Base-by-base conservation (phyloP, 2,113 vertebrate genomes). In the Hassar affinis region DNA sequence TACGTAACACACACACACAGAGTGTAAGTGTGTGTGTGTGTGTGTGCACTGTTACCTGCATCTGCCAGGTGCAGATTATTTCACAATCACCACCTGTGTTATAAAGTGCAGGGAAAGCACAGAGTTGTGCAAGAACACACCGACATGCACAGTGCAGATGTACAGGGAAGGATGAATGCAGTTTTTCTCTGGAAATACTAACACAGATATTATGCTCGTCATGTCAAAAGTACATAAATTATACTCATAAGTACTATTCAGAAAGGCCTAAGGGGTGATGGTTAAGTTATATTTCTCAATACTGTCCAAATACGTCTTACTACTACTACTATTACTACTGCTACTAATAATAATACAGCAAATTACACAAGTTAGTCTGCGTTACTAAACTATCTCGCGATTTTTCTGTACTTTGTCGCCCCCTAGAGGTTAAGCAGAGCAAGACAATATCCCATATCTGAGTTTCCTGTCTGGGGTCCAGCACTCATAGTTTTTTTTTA, bases 21-120 rank as follows among this genome's bases (percentile, higher is more conserved):
- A 3, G 38, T 42, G 38, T 42, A 42, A 3, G 38, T 42, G 69
- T 61, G 76, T 8, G 72, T 72, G 72, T 45, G 72, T 69, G 69
- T 68, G 54, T 45, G 66, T 49, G 69, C 49, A 30, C 62, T 35
- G 75, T 56, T 85, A 84, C 82, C 82, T 78, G 62, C 62, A 68
- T 52, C 75, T n/a, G 11, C 86, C 86, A 87, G 86, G 86, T 87
- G 86, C 86, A 85, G 51, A 84, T 66, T 79, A 51, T 83, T 77
- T 83, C 81, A 52, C 81, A 83, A 77, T 83, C 81, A 74, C 45
- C 30, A 47, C n/a, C 56, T 61, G 49, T n/a, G 68, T 82, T 74
- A 49, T n/a, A 68, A 66, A 66, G 61, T 66, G 17, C 49, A 77
- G 18, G 17, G 14, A 64, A 77, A 84, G 52, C 6, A 45, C 45